Base-by-base conservation (phyloP, 2,797 vertebrate genomes). In the Xenentodon cancila region DNA sequence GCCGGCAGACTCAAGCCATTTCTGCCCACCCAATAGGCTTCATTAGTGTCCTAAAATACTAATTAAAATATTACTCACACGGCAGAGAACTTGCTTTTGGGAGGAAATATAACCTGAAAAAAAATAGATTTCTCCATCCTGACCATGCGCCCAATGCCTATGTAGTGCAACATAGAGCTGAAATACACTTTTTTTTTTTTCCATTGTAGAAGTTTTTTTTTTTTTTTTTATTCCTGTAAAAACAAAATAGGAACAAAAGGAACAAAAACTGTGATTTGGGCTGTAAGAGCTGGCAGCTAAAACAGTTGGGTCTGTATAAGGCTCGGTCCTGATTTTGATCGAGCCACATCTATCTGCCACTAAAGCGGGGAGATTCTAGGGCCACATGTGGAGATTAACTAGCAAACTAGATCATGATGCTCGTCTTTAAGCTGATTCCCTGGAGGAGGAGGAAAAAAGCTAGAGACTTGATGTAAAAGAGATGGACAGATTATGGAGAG, bases 41-140 rank as follows among this genome's bases (percentile, higher is more conserved):
- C 84, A 91, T 92, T 92, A 86, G 80, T 89, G 91, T 92, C 85
- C 4, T 91, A 80, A 81, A 91, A 91, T 80, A 77, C 81, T 86
- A 84, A 86, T 88, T 71, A 84, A 88, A 83, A 68, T 79, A 79
- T 75, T 83, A 72, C 69, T 85, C 47, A n/a, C 86, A 81, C 80
- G 59, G 77, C 73, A 86, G 78, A 82, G 37, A 68, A 72, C 34
- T 68, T 20, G 2, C 56, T 72, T 46, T 51, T 27, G 22, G 17
- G 32, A 40, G 34, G 9, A 37, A 37, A 37, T 12, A 8, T n/a
- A 47, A 19, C 17, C 21, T 13, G 15, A 4, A 22, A 20, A 20
- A 32, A 20, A 27, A 59, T 27, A 19, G 52, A 32, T 52, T 60
- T 17, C 37, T 40, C 37, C 13, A 15, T 40, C 16, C 44, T 61